A percentile compares a stretch with the other conserved stretches of the same genome.
Evolutionary conservation across 2,888 invertebrate species (phyloP).

Genomic region (Ommatoiulus sabulosus): DNA sequence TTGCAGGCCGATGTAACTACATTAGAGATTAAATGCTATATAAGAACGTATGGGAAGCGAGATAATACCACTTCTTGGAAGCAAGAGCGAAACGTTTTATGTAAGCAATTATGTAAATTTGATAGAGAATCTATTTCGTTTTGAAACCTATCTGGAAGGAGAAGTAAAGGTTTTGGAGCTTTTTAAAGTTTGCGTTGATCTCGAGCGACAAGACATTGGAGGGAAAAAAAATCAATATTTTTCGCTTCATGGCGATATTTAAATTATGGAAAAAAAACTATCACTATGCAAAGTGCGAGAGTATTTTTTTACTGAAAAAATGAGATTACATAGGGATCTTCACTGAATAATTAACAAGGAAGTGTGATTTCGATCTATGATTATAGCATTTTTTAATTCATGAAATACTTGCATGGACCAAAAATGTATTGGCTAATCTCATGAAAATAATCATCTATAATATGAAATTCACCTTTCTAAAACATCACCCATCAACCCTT

Average conservation of each 20-base stretch:
- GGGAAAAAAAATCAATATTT: constrained; percentile 2
- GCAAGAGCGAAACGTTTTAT: constrained; percentile 19
- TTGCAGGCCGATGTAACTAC: not conserved
- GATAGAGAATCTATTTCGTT: constrained; percentile 40
- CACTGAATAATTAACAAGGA: not conserved
- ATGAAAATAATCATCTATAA: too few relatives aligned
- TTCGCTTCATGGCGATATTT: not conserved
- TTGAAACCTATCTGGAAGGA: not conserved
- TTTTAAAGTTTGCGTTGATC: not conserved
- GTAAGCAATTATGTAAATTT: constrained; percentile 35
- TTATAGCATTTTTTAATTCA: too few relatives aligned
- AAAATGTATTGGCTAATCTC: too few relatives aligned
- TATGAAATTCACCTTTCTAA: too few relatives aligned
- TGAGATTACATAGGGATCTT: not conserved
- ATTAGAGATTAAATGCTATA: constrained; percentile 40
- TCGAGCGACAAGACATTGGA: not conserved
- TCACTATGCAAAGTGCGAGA: not conserved
- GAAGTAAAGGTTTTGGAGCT: constrained; percentile 15
- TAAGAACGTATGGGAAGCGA: not conserved
- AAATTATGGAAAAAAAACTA: not conserved
- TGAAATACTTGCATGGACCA: too few relatives aligned
- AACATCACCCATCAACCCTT: too few relatives aligned
- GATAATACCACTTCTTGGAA: constrained; percentile 36
- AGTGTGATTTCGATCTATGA: not conserved
- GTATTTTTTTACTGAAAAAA: not conserved